phyloP scores from a whole-genome alignment of 2,797 vertebrate genomes.

The Sebastes vulpes region DNA sequence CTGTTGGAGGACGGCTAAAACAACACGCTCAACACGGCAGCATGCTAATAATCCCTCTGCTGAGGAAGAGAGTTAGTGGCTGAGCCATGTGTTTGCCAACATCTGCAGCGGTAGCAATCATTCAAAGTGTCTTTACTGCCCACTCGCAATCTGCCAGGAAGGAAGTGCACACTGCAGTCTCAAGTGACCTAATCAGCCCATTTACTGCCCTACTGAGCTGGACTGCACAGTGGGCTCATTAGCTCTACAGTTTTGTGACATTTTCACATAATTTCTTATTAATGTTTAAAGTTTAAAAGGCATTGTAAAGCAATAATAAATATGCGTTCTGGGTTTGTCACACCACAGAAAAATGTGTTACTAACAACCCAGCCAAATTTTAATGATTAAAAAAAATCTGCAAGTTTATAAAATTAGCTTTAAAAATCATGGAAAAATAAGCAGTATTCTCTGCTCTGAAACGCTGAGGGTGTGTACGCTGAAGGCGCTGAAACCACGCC shows the following conservation, averaged over 20 bases:
- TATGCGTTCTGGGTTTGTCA: no score
- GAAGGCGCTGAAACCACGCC: no score
- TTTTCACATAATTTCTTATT: not conserved
- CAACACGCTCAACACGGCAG: slow-evolving; percentile 31
- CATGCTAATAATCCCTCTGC: slow-evolving; percentile 56
- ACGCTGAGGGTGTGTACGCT: no score
- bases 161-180: not conserved
- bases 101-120: slow-evolving; percentile 27
- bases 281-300: no score
- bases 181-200: not conserved
- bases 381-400: no score
- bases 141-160: slow-evolving; percentile 16
- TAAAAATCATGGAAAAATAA: no score
- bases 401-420: no score
- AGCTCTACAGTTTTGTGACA: not conserved
- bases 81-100: slow-evolving; percentile 23
- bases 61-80: not conserved
- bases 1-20: slow-evolving; percentile 43
- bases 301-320: no score
- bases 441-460: no score
- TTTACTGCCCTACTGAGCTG: not conserved
- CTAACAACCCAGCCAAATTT: no score
- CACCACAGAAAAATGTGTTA: no score
- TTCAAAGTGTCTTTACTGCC: slow-evolving; percentile 9
- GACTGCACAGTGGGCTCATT: not conserved